A percentile compares a stretch with the other conserved stretches of the same genome.
Evolutionary conservation across 2,113 vertebrate species (phyloP).

Genomic region (Hyla sarda): DNA sequence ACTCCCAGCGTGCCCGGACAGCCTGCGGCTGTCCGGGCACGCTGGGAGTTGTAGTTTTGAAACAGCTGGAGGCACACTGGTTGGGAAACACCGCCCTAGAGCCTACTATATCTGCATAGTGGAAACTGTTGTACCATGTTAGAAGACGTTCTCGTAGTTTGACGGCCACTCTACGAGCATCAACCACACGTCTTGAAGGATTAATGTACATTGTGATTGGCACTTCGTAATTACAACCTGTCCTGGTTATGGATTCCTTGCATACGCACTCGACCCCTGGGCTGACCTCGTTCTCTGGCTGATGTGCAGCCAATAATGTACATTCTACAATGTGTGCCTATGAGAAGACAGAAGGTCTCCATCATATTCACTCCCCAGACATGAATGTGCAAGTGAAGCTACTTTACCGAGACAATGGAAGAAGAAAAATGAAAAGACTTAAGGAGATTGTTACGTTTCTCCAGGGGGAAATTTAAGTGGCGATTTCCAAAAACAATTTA

Average conservation of each 20-base stretch:
- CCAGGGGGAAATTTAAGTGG: not conserved
- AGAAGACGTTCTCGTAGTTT: not conserved
- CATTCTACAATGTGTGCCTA: no score
- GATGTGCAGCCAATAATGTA: no score
- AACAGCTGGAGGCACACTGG: no score
- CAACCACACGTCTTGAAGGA: not conserved
- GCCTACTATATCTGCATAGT: not conserved
- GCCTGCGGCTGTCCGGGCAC: no score
- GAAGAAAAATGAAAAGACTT: not conserved
- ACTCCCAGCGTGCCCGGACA: no score
- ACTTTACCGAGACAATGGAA: not conserved
- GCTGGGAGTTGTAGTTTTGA: no score
- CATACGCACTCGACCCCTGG: not conserved
- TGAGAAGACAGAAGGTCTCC: not conserved
- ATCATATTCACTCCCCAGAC: constrained; percentile 23
- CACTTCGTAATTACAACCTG: not conserved
- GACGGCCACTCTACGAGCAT: not conserved
- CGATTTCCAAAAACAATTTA: not conserved
- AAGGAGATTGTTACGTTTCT: not conserved
- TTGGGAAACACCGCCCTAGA: no score
- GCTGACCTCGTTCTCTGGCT: not conserved
- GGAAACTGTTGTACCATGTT: not conserved
- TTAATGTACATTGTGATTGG: not conserved
- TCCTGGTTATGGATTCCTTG: not conserved
- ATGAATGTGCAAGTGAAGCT: not conserved